Conservation (phyloP, 1,140 invertebrate species). For the Acromyrmex charruanus region DNA sequence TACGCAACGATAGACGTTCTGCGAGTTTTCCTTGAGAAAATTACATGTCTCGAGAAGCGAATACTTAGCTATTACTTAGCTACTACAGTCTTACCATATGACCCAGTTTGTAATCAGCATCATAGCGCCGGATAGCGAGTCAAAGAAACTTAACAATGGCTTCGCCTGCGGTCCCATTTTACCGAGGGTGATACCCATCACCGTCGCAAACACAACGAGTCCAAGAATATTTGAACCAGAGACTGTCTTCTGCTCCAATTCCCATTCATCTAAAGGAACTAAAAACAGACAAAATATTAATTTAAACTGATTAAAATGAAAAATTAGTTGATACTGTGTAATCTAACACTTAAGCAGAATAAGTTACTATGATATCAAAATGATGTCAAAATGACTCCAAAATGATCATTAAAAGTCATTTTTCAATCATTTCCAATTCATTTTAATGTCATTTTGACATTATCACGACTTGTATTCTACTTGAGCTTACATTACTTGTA, state of each 20-base stretch:
- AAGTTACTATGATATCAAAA: too few species aligned
- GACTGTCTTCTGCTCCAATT: conserved; percentile 40
- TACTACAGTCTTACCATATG: conserved; percentile 86
- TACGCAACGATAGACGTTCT: conserved; percentile 7
- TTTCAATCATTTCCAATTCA: too few species aligned
- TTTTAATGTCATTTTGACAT: too few species aligned
- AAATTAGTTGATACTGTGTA: too few species aligned
- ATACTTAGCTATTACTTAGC: neutral
- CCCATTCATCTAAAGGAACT: conserved; percentile 60
- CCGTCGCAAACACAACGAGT: conserved; percentile 90
- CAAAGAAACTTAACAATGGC: conserved; percentile 89
- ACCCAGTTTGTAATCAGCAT: conserved; percentile 92
- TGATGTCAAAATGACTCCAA: too few species aligned
- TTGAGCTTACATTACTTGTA: too few species aligned
- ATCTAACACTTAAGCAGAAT: too few species aligned
- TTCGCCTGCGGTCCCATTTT: conserved; percentile 89
- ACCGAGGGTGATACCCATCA: conserved; percentile 90
- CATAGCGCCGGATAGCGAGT: conserved; percentile 89
- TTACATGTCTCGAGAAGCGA: neutral
- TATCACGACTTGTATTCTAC: too few species aligned
- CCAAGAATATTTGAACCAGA: conserved; percentile 91
- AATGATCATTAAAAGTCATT: too few species aligned
- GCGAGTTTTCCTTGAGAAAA: conserved; percentile 23
- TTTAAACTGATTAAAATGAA: neutral
- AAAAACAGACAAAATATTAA: neutral